Conservation (phyloP, 2,113 vertebrate species). For the Ornithorhynchus anatinus region DNA sequence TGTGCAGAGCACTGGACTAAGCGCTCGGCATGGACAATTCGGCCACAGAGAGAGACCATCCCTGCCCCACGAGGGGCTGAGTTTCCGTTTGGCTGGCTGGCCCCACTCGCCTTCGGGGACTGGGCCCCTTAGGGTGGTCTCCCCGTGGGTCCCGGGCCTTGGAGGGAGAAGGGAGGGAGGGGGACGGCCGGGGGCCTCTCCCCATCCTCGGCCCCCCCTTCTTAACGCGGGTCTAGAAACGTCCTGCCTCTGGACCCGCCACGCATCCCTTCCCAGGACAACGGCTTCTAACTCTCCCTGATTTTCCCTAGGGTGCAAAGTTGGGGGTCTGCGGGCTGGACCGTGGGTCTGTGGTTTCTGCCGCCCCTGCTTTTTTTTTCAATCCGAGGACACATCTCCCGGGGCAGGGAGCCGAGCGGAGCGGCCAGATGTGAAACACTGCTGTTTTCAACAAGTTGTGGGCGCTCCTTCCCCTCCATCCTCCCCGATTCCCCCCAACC, state of each 20-base stretch:
- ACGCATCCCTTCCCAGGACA: not conserved
- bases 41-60: too few relatives aligned
- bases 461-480: constrained; percentile 33
- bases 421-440: constrained; percentile 25
- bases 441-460: constrained; percentile 32
- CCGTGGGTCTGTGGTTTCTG: constrained; percentile 3
- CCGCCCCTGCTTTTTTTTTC: not conserved
- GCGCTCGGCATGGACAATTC: too few relatives aligned
- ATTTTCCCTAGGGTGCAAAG: constrained; percentile 13
- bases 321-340: not conserved
- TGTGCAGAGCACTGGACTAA: too few relatives aligned
- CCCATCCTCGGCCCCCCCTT: not conserved
- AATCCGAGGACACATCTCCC: constrained; percentile 15
- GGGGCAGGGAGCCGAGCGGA: constrained; percentile 21
- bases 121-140: too few relatives aligned
- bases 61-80: too few relatives aligned
- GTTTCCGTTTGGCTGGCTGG: too few relatives aligned
- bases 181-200: not conserved
- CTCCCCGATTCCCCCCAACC: too few relatives aligned
- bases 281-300: not conserved
- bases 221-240: not conserved
- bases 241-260: constrained; percentile 28
- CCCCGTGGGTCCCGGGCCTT: too few relatives aligned
- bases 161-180: too few relatives aligned
- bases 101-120: too few relatives aligned